A percentile compares a stretch with the other conserved stretches of the same genome.
Evolutionary conservation across 2,113 vertebrate genomes (phyloP).

Genomic region (Rhynchopsitta pachyrhyncha): DNA sequence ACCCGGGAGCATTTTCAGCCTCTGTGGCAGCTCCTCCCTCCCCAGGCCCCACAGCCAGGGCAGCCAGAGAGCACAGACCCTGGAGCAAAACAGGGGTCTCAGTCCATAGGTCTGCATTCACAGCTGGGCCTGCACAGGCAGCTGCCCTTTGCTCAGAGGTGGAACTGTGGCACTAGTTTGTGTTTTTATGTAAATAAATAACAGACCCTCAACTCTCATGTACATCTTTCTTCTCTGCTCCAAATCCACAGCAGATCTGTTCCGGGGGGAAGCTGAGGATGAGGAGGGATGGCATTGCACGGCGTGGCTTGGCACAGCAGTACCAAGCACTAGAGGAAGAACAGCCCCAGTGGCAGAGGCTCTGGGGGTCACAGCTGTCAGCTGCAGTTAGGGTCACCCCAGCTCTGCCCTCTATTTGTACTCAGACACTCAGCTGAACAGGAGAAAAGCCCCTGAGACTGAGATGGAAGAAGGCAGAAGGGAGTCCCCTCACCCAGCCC

Average conservation of each 20-base stretch:
- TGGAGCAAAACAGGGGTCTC: background rate
- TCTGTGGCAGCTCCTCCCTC: background rate
- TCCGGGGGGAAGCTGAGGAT: background rate
- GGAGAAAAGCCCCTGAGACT: accelerated
- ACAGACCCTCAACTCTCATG: background rate
- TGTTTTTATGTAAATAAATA: conserved; percentile 67
- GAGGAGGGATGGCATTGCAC: background rate
- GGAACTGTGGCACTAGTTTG: background rate
- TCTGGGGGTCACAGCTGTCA: background rate
- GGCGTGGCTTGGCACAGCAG: background rate
- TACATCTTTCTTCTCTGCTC: background rate
- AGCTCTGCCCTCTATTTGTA: background rate
- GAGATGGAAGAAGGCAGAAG: background rate
- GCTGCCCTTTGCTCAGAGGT: background rate
- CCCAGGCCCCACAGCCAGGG: background rate
- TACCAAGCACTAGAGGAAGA: background rate
- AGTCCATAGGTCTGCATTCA: background rate
- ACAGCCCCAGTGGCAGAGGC: background rate
- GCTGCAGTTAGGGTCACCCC: background rate
- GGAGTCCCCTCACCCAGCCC: background rate
- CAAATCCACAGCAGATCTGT: background rate
- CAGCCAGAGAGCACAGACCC: background rate
- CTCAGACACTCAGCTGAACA: background rate
- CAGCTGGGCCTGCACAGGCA: background rate
- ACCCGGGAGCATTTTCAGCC: background rate